Base-by-base conservation (phyloP, 2,113 vertebrate species). In the Neomonachus schauinslandi region DNA sequence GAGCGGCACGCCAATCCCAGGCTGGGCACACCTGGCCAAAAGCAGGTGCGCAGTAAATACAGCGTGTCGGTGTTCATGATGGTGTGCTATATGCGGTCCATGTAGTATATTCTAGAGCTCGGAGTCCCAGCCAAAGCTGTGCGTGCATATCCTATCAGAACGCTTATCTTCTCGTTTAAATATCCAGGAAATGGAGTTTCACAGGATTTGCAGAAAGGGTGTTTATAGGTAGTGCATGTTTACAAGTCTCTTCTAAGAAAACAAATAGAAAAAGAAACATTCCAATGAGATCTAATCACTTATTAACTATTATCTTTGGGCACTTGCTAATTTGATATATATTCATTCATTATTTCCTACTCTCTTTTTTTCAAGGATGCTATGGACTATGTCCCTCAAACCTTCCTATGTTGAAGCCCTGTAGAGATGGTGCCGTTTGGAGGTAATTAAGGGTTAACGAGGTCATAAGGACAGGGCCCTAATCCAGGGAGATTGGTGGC, bases 161-260 rank as follows among this genome's bases (percentile, higher is more conserved):
- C 81, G 3, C 31, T 42, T n/a, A 13, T 71, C 18, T 82, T 81
- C 83, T 26, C 9, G n/a, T 76, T 65, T 42, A 91, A 59, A 65
- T 65, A 49, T 91, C 42, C 22, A 57, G 63, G 86, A 33, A 61
- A 84, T 21, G n/a, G 19, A 42, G 18, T 53, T 92, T 31, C 24
- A 33, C 19, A n/a, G 26, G 22, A 31, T 12, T 80, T 61, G 74
- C 24, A 46, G 49, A 61, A 74, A 74, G 36, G 19, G 0, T 36
- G 31, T 94, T 94, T 69, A 7, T 12, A 19, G 65, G 39, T 33
- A 46, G 85, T 85, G 95, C 5, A 15, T 57, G 55, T 69, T 69
- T 76, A 39, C 42, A 72, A 42, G 19, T 67, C 61, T 42, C 39
- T 89, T 95, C 28, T 39, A 55, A 92, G 33, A 61, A 86, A 87